phyloP scores from a whole-genome alignment of 2,888 invertebrate species.

The Beris morrisii region DNA sequence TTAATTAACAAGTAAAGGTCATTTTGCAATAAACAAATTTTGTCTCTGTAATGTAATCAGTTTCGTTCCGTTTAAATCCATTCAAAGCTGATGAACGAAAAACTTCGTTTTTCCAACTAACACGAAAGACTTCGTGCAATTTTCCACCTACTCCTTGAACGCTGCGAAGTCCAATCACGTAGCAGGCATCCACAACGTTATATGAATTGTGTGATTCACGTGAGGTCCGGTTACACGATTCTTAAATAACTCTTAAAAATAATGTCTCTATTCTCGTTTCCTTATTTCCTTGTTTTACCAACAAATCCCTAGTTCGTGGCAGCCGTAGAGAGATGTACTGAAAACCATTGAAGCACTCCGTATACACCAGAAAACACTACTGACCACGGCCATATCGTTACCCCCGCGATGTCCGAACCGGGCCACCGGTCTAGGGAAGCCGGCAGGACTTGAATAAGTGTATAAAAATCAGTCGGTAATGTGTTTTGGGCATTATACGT shows the following conservation, averaged over 20 bases:
- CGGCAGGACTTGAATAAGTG: constrained; percentile 23
- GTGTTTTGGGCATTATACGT: constrained; percentile 40
- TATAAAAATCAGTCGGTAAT: constrained; percentile 40
- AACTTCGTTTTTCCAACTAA: too few species aligned
- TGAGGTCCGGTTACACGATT: constrained; percentile 40
- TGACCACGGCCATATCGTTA: constrained; percentile 13
- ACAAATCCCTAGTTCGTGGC: constrained; percentile 22
- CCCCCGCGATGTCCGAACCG: constrained; percentile 19
- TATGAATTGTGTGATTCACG: constrained; percentile 40
- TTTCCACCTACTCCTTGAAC: not conserved
- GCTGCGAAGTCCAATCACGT: constrained; percentile 35
- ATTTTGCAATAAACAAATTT: too few species aligned
- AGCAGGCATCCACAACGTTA: constrained; percentile 36
- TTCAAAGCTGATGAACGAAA: too few species aligned
- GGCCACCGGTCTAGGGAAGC: constrained; percentile 20
- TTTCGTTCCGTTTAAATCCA: not conserved
- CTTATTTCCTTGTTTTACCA: constrained; percentile 24
- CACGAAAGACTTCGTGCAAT: too few species aligned
- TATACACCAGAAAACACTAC: constrained; percentile 9
- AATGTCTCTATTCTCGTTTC: constrained; percentile 33
- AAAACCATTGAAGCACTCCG: not conserved
- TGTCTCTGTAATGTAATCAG: too few species aligned
- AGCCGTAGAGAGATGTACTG: not conserved
- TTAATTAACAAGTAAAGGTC: too few species aligned
- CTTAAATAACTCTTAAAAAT: constrained; percentile 41